Percentiles rank a stretch among this genome's conserved stretches.
Conservation (phyloP, 2,113 vertebrate genomes). For the Gymnogyps californianus region DNA sequence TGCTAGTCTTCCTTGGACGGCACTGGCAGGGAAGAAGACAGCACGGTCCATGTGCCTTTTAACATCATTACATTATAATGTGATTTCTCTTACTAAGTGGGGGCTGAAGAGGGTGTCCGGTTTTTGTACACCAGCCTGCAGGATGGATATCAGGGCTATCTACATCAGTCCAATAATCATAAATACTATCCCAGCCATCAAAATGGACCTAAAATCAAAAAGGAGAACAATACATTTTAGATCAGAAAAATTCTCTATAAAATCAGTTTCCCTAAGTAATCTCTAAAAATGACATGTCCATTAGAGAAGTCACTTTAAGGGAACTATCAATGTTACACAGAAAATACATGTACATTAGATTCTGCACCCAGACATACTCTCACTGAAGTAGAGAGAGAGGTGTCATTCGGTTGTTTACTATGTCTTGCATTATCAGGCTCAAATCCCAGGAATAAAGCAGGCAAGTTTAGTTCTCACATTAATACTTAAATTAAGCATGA, state of each 20-base stretch:
- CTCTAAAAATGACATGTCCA: background rate
- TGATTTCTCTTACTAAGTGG: slow-evolving; percentile 79
- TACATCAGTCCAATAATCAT: slow-evolving; percentile 84
- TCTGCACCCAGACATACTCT: background rate
- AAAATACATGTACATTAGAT: background rate
- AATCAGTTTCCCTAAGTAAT: background rate
- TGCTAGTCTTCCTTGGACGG: background rate
- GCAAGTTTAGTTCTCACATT: background rate
- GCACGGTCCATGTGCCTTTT: background rate
- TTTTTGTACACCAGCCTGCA: slow-evolving; percentile 85
- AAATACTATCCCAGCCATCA: slow-evolving; percentile 84
- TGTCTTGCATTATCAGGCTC: background rate
- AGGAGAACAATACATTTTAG: background rate
- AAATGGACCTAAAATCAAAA: slow-evolving; percentile 77
- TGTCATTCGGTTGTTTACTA: background rate
- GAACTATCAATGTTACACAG: background rate
- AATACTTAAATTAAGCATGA: background rate
- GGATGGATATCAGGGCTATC: slow-evolving; percentile 85
- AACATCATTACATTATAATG: background rate
- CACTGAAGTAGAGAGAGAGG: background rate
- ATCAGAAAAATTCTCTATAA: background rate
- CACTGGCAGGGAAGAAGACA: background rate
- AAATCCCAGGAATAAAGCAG: background rate
- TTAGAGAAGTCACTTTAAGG: background rate
- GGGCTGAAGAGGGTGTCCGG: slow-evolving; percentile 82